phyloP scores from a whole-genome alignment of 2,113 vertebrate genomes.

The Calcarius ornatus region DNA sequence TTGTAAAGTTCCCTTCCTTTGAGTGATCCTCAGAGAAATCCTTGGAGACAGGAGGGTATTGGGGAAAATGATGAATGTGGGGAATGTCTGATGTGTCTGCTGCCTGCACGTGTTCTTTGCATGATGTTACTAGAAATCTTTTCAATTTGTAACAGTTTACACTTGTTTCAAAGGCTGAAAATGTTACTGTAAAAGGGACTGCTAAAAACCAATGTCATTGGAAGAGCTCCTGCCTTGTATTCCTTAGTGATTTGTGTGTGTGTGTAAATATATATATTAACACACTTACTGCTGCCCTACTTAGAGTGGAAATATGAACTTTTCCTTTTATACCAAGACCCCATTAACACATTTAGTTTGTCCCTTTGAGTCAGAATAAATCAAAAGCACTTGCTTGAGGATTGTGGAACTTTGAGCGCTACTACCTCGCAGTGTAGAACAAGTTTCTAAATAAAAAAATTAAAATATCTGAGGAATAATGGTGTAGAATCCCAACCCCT shows the following conservation, averaged over 20 bases:
- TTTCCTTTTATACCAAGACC: not conserved
- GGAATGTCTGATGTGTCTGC: not conserved
- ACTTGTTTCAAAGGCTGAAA: not conserved
- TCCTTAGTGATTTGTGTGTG: not conserved
- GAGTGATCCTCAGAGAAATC: not conserved
- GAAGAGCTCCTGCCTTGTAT: not conserved
- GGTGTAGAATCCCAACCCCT: not conserved
- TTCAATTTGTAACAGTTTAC: not conserved
- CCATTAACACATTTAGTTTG: not conserved
- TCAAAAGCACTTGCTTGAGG: not conserved
- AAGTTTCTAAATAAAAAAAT: not conserved
- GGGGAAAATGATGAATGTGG: not conserved
- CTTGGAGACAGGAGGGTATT: not conserved
- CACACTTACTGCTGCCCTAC: not conserved
- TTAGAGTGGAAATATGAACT: not conserved
- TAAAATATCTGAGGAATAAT: accelerated
- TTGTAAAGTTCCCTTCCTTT: not conserved
- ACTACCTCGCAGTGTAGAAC: accelerated
- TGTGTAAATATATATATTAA: not conserved
- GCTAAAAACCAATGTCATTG: not conserved
- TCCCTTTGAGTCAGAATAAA: not conserved
- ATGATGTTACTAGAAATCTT: not conserved
- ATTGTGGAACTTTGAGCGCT: not conserved
- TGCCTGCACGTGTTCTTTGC: not conserved
- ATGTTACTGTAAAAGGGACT: not conserved